These are phyloP conservation scores for Gymnodraco acuticeps DNA, from an alignment of 2,797 vertebrate species.

Conservation along the genomic window DNA sequence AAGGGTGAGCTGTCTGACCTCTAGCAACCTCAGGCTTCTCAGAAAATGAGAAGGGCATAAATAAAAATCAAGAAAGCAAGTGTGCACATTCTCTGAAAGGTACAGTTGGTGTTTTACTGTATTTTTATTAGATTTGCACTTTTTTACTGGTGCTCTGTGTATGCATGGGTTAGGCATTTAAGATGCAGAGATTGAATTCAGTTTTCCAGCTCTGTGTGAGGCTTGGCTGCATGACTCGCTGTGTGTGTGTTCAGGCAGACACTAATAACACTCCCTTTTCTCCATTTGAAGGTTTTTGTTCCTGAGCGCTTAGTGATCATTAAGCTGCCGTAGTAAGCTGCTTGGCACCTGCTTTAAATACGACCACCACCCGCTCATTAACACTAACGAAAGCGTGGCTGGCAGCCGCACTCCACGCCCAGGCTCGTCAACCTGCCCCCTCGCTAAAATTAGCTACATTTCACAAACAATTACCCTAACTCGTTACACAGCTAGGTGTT, in stretches of 20 bases:
- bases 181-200: conserved; percentile 39
- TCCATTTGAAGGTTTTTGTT: conserved; percentile 75
- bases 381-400: conserved; percentile 79
- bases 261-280: conserved; percentile 80
- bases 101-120: conserved; percentile 66
- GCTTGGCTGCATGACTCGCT: conserved; percentile 31
- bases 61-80: conserved; percentile 20
- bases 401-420: conserved; percentile 77
- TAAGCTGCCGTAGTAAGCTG: conserved; percentile 81
- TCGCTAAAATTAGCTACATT: conserved; percentile 83
- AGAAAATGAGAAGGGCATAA: conserved; percentile 28
- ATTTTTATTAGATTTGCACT: conserved; percentile 5
- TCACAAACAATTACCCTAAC: conserved; percentile 85
- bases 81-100: conserved; percentile 55
- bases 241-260: conserved; percentile 38
- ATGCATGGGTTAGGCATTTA: conserved; percentile 22
- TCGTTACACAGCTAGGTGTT: conserved; percentile 83
- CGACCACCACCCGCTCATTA: conserved; percentile 84
- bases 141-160: background rate
- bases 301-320: conserved; percentile 82
- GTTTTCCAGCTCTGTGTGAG: conserved; percentile 32
- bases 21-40: conserved; percentile 30
- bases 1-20: conserved; percentile 35
- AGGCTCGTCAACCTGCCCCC: conserved; percentile 73
- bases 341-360: conserved; percentile 85